phyloP scores from a whole-genome alignment of 2,888 invertebrate genomes.

The Mechanitis messenoides region DNA sequence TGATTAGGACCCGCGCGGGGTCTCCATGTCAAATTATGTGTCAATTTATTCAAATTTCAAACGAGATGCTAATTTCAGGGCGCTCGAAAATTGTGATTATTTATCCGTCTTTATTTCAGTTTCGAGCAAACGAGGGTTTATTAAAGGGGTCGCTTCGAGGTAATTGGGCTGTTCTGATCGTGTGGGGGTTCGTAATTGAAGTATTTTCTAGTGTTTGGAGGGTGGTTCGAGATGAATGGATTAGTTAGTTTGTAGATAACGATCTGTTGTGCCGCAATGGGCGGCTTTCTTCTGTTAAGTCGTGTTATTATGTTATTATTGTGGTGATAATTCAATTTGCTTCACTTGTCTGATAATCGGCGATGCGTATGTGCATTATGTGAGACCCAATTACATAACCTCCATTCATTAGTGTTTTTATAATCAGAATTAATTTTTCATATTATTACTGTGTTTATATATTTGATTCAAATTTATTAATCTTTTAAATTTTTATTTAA shows the following conservation, averaged over 20 bases:
- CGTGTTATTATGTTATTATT: slow-evolving; percentile 30
- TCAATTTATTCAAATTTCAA: slow-evolving; percentile 63
- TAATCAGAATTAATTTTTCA: too few species aligned
- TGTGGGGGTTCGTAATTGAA: slow-evolving; percentile 56
- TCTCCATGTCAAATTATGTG: slow-evolving; percentile 55
- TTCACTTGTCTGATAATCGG: slow-evolving; percentile 21
- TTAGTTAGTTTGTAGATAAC: slow-evolving; percentile 63
- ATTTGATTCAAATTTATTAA: too few species aligned
- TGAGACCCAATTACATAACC: background rate
- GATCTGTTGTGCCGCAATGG: slow-evolving; percentile 47
- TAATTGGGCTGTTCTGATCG: slow-evolving; percentile 73
- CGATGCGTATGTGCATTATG: slow-evolving; percentile 1
- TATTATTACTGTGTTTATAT: too few species aligned
- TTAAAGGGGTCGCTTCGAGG: slow-evolving; percentile 61
- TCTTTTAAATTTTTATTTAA: too few species aligned
- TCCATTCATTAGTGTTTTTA: too few species aligned
- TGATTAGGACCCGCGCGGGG: slow-evolving; percentile 44
- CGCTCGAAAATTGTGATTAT: slow-evolving; percentile 67
- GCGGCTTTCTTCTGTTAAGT: slow-evolving; percentile 32
- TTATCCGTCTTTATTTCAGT: slow-evolving; percentile 62
- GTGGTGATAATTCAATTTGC: slow-evolving; percentile 24
- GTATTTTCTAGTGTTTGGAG: slow-evolving; percentile 65
- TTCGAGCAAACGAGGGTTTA: slow-evolving; percentile 63
- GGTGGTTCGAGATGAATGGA: slow-evolving; percentile 62
- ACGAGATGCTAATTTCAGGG: slow-evolving; percentile 66